phyloP scores from a whole-genome alignment of 2,797 vertebrate genomes.

The Columba guinea region DNA sequence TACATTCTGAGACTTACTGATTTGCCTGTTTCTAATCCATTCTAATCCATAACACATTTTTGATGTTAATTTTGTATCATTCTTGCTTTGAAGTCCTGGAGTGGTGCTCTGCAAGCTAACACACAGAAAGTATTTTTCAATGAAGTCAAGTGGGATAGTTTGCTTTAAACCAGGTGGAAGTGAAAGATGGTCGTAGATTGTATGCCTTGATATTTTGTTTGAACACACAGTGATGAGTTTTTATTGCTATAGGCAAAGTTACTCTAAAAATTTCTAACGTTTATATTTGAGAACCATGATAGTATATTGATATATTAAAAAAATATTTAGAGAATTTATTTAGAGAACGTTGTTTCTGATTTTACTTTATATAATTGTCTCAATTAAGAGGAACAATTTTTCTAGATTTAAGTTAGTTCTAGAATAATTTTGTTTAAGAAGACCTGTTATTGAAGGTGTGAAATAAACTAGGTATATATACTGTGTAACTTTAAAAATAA shows the following conservation, averaged over 20 bases:
- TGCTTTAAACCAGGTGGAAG: slow-evolving; percentile 39
- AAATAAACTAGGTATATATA: not conserved
- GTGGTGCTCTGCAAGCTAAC: slow-evolving; percentile 39
- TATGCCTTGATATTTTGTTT: not conserved
- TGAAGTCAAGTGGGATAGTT: slow-evolving; percentile 26
- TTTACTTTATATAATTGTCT: not conserved
- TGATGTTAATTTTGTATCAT: slow-evolving; percentile 69
- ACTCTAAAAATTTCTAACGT: not conserved
- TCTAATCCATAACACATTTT: slow-evolving; percentile 70
- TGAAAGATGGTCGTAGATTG: not conserved
- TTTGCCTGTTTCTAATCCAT: slow-evolving; percentile 70
- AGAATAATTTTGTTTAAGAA: not conserved
- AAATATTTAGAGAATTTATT: not conserved
- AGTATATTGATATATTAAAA: not conserved
- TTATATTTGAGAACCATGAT: not conserved
- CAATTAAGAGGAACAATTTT: not conserved
- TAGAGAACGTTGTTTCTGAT: not conserved
- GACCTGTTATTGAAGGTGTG: not conserved
- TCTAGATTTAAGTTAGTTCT: not conserved
- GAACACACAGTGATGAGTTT: not conserved
- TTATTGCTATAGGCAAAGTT: not conserved
- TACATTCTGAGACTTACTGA: slow-evolving; percentile 58
- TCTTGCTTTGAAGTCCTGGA: slow-evolving; percentile 64
- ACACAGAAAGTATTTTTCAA: slow-evolving; percentile 38
- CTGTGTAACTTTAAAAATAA: not conserved